Evolutionary conservation across 2,888 invertebrate genomes (phyloP).

Genomic region (Ophion ellenae): DNA sequence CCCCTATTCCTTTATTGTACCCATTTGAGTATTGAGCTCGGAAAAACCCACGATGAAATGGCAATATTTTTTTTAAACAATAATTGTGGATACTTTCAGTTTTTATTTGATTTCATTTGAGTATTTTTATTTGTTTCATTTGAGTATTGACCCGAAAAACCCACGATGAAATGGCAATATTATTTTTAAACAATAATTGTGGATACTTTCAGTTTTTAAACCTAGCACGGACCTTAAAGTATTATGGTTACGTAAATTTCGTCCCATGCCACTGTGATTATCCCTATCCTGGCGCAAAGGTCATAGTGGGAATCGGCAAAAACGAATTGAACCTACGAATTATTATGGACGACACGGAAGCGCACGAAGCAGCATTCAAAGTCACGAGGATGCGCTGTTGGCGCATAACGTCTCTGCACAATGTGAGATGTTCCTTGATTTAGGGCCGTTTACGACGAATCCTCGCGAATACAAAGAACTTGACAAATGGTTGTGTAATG

Average conservation of each 20-base stretch:
- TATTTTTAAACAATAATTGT: not conserved
- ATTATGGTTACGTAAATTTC: slow-evolving; percentile 95
- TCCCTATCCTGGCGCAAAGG: slow-evolving; percentile 88
- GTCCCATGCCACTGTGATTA: slow-evolving; percentile 91
- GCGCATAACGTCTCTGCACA: slow-evolving; percentile 95
- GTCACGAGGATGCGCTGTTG: slow-evolving; percentile 98
- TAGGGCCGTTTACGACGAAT: not conserved
- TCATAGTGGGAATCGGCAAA: slow-evolving; percentile 92
- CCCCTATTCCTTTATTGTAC: too few relatives aligned
- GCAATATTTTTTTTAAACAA: too few relatives aligned
- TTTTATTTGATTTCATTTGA: too few relatives aligned
- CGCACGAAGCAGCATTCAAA: slow-evolving; percentile 94
- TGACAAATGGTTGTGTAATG: not conserved
- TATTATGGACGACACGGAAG: slow-evolving; percentile 85
- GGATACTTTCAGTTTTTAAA: slow-evolving; percentile 90
- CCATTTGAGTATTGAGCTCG: too few relatives aligned
- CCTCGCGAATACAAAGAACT: not conserved
- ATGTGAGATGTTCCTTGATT: slow-evolving; percentile 84
- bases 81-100: too few relatives aligned
- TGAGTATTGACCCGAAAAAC: too few relatives aligned
- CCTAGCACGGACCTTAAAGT: slow-evolving; percentile 92
- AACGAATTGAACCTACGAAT: slow-evolving; percentile 92
- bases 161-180: not conserved
- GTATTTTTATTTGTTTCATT: too few relatives aligned
- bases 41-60: too few relatives aligned